Percentiles rank a stretch among this genome's conserved stretches.
Evolutionary conservation across 1,140 invertebrate species (phyloP).

Genomic region (Pseudoatta argentina): DNA sequence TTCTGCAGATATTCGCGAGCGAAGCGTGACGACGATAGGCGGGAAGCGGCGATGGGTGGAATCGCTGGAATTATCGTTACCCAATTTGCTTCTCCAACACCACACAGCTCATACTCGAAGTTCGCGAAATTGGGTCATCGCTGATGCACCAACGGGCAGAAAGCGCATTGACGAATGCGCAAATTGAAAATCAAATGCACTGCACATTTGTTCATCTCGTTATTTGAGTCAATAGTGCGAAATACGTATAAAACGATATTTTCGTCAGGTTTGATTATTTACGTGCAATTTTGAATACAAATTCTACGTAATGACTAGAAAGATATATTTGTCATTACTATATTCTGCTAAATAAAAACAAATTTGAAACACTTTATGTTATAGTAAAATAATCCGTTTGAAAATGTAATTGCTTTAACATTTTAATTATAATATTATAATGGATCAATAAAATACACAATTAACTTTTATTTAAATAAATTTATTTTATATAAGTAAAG

Average conservation of each 20-base stretch:
- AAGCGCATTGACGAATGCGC: slow-evolving; percentile 39
- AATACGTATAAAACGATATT: neutral
- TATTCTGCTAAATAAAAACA: neutral
- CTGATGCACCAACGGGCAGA: slow-evolving; percentile 9
- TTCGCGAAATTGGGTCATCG: slow-evolving; percentile 69
- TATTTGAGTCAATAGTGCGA: neutral
- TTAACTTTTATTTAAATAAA: no score
- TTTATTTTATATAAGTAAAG: no score
- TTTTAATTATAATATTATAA: neutral
- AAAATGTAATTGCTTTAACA: neutral
- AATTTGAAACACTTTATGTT: neutral
- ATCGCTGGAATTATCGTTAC: slow-evolving; percentile 63
- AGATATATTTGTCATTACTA: neutral
- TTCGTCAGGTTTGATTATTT: neutral
- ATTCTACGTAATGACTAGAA: neutral
- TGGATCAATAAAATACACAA: no score
- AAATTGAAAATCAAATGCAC: slow-evolving; percentile 51
- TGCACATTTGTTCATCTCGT: neutral
- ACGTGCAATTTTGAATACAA: neutral
- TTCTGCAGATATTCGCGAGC: slow-evolving; percentile 44
- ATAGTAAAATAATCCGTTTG: neutral
- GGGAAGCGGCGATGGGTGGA: slow-evolving; percentile 52
- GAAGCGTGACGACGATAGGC: slow-evolving; percentile 49
- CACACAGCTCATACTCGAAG: slow-evolving; percentile 42
- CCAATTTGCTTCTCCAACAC: slow-evolving; percentile 48